Conservation (phyloP, 1,140 invertebrate genomes). For the Psilanteris sp. region DNA sequence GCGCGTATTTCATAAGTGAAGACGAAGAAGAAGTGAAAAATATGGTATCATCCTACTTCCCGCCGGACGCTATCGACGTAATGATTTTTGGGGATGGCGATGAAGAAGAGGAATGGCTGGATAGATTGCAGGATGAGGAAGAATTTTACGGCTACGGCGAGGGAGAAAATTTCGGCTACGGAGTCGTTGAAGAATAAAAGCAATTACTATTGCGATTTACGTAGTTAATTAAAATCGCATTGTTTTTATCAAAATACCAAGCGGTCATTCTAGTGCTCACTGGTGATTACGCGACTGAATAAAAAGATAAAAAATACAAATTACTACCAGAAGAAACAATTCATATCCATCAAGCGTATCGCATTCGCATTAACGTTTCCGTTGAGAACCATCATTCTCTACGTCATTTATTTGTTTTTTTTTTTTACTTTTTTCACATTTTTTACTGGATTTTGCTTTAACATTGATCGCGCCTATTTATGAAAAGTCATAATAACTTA, state of each 20-base stretch:
- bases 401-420: conserved; percentile 10
- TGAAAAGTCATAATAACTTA: background rate
- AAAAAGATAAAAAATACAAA: conserved; percentile 63
- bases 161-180: conserved; percentile 39
- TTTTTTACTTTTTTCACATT: conserved; percentile 26
- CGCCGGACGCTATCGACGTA: conserved; percentile 53
- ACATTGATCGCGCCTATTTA: background rate
- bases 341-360: conserved; percentile 64
- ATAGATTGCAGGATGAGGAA: conserved; percentile 1
- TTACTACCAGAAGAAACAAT: conserved; percentile 60
- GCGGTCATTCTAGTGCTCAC: conserved; percentile 26
- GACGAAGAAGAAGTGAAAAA: conserved; percentile 54
- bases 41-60: conserved; percentile 69
- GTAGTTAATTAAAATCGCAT: conserved; percentile 18
- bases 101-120: conserved; percentile 17
- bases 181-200: conserved; percentile 21
- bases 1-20: conserved; percentile 68
- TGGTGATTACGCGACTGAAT: conserved; percentile 61
- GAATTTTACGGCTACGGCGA: conserved; percentile 14
- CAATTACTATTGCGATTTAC: background rate
- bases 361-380: conserved; percentile 64
- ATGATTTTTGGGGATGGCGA: conserved; percentile 14
- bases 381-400: conserved; percentile 8
- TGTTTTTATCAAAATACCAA: conserved; percentile 33
- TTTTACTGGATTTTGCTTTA: conserved; percentile 7